These are phyloP conservation scores for Apolygus lucorum DNA, from an alignment of 1,140 invertebrate genomes.

Conservation along the genomic window DNA sequence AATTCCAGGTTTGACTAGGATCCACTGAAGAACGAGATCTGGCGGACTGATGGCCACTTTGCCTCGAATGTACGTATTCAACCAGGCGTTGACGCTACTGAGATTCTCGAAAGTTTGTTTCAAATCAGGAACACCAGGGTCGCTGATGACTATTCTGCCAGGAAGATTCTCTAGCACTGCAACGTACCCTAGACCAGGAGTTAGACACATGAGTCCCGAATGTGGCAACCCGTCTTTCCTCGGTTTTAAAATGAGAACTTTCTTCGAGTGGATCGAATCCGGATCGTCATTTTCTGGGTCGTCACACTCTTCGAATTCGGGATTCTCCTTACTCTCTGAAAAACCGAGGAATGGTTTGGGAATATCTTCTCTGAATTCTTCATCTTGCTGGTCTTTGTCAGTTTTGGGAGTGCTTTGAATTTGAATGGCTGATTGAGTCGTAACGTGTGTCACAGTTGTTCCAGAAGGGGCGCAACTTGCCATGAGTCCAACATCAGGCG, in stretches of 20 bases:
- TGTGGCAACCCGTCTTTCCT: not conserved
- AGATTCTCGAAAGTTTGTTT: not conserved
- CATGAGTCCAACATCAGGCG: not conserved
- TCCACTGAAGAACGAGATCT: not conserved
- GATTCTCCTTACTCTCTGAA: too few species aligned
- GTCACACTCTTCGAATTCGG: not conserved
- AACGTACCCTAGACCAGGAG: not conserved
- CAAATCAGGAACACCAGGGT: not conserved
- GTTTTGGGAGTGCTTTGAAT: too few species aligned
- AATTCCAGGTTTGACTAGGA: not conserved
- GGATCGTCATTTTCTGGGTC: not conserved
- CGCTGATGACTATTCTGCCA: not conserved
- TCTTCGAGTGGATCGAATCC: not conserved
- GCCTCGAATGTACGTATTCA: not conserved
- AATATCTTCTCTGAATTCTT: too few species aligned
- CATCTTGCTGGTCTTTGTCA: too few species aligned
- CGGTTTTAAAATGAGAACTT: not conserved
- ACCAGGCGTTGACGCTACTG: not conserved
- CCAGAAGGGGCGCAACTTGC: not conserved
- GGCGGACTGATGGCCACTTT: not conserved
- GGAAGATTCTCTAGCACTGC: not conserved
- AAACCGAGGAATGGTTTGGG: too few species aligned
- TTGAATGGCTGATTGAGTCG: too few species aligned
- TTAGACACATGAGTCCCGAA: not conserved
- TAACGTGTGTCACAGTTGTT: too few species aligned